Percentiles rank a stretch among this genome's conserved stretches.
phyloP scores from a whole-genome alignment of 35 echinoderm and acorn worm genomes.

The Chiridota heheva region DNA sequence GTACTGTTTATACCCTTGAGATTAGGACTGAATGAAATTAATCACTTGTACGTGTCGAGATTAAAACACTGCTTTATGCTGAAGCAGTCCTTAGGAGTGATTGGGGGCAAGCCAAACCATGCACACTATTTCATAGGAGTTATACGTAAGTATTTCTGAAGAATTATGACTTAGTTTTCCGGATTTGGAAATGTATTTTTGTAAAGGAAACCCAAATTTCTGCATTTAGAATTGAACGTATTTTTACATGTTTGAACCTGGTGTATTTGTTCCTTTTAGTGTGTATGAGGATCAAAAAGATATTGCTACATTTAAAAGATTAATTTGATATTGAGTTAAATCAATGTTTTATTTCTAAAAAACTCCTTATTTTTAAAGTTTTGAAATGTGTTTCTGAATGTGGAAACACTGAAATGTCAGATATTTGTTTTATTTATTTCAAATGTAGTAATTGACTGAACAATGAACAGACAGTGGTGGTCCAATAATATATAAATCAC shows the following conservation, averaged over 20 bases:
- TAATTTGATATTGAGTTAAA: no score
- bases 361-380: no score
- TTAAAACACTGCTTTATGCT: conserved; percentile 87
- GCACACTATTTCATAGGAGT: conserved; percentile 99
- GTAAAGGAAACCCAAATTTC: not conserved
- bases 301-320: no score
- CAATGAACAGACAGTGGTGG: no score
- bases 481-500: no score
- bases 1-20: conserved; percentile 85
- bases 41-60: conserved; percentile 75
- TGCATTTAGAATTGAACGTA: not conserved
- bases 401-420: no score
- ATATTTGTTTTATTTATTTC: no score
- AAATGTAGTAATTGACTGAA: no score
- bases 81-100: conserved; percentile 81
- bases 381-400: no score
- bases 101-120: conserved; percentile 99
- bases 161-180: not conserved
- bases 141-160: conserved; percentile 66
- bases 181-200: not conserved
- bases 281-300: not conserved
- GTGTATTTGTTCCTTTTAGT: not conserved
- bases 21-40: conserved; percentile 97
- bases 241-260: not conserved
- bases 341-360: no score